These are phyloP conservation scores for Tachina lurida DNA, from an alignment of 2,888 invertebrate species.

Conservation along the genomic window DNA sequence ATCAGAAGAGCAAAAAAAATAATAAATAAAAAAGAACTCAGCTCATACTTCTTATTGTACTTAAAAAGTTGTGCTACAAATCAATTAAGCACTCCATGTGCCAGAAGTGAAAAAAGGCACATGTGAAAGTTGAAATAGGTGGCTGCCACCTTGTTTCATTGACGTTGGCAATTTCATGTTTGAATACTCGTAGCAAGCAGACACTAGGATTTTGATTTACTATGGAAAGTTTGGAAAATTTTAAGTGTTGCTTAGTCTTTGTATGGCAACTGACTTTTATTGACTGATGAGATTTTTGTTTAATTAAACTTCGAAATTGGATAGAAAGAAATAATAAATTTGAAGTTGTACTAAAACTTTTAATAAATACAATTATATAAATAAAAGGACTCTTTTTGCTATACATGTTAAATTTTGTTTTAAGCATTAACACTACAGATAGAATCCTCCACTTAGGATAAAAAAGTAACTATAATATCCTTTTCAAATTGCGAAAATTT, in stretches of 20 bases:
- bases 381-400: too few species aligned
- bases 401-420: too few species aligned
- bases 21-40: constrained; percentile 4
- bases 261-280: neutral
- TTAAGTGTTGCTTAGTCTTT: neutral
- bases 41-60: constrained; percentile 45
- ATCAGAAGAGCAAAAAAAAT: constrained; percentile 3
- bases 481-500: too few species aligned
- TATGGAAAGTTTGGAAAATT: constrained; percentile 5
- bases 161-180: constrained; percentile 26
- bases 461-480: too few species aligned
- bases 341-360: neutral
- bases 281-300: neutral
- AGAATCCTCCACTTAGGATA: too few species aligned
- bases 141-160: neutral
- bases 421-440: too few species aligned
- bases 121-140: constrained; percentile 35
- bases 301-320: constrained; percentile 13
- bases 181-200: constrained; percentile 11
- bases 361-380: too few species aligned
- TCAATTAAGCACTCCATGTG: constrained; percentile 69
- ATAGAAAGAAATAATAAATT: neutral
- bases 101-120: constrained; percentile 59
- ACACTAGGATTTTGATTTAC: constrained; percentile 18
- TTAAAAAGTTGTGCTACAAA: constrained; percentile 66